These are phyloP conservation scores for Falco peregrinus DNA, from an alignment of 2,797 vertebrate genomes.

Conservation along the genomic window DNA sequence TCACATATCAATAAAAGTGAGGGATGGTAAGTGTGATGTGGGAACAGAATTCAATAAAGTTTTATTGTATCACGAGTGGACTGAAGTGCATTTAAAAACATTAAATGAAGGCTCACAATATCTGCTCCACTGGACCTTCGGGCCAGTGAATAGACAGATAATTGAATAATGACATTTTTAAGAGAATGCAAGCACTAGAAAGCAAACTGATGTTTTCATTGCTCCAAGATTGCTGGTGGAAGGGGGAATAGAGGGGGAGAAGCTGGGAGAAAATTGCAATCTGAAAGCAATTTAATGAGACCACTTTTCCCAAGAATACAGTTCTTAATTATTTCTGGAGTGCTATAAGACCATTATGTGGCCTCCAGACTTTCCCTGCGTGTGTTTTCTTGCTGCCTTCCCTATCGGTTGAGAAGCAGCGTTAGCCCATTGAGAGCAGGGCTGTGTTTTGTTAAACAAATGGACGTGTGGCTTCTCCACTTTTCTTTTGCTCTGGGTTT, in stretches of 20 bases:
- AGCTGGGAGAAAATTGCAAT: slow-evolving; percentile 10
- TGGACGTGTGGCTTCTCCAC: neutral
- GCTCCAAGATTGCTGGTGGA: neutral
- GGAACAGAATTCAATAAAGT: slow-evolving; percentile 64
- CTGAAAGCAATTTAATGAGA: slow-evolving; percentile 35
- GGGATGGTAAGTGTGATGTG: slow-evolving; percentile 24
- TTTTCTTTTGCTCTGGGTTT: neutral
- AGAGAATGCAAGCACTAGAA: slow-evolving; percentile 31
- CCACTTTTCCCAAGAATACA: neutral
- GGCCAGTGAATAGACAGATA: slow-evolving; percentile 43
- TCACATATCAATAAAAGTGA: slow-evolving; percentile 58
- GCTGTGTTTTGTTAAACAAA: slow-evolving; percentile 8
- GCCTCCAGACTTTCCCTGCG: neutral
- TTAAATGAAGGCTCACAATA: slow-evolving; percentile 35
- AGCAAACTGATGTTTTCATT: slow-evolving; percentile 34
- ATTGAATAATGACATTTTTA: slow-evolving; percentile 64
- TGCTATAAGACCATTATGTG: slow-evolving; percentile 14
- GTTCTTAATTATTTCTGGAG: slow-evolving; percentile 49
- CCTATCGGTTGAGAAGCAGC: neutral
- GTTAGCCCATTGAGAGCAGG: neutral
- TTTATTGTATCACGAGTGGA: slow-evolving; percentile 60
- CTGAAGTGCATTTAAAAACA: slow-evolving; percentile 59
- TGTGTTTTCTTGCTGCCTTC: neutral
- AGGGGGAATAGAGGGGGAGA: neutral
- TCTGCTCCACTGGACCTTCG: slow-evolving; percentile 45